phyloP scores from a whole-genome alignment of 2,113 vertebrate species.

The Shinisaurus crocodilurus region DNA sequence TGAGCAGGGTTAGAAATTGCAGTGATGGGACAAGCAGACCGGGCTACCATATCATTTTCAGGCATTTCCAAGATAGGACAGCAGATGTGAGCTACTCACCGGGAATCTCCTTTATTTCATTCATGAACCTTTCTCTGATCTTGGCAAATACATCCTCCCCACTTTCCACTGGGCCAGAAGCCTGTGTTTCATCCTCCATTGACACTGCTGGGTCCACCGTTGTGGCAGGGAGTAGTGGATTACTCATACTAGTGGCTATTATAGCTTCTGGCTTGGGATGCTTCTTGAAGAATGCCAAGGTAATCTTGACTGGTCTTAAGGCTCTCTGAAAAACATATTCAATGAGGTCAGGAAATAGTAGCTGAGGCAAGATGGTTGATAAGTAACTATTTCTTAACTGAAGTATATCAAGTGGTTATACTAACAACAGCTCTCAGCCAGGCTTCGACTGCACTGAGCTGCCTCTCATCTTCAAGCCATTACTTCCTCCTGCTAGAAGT shows the following conservation, averaged over 20 bases:
- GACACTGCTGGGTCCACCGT: slow-evolving; percentile 67
- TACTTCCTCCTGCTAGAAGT: too few species aligned
- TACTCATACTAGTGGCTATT: slow-evolving; percentile 36
- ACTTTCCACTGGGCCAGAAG: slow-evolving; percentile 67
- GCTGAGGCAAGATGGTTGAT: too few species aligned
- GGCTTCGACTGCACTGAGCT: too few species aligned
- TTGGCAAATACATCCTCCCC: slow-evolving; percentile 88
- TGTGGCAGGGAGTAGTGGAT: slow-evolving; percentile 10
- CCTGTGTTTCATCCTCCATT: slow-evolving; percentile 86
- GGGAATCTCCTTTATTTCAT: slow-evolving; percentile 92
- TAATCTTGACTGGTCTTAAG: slow-evolving; percentile 76
- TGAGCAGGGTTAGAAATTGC: neutral
- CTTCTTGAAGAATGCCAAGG: slow-evolving; percentile 87
- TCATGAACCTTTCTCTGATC: slow-evolving; percentile 93
- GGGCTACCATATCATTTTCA: neutral
- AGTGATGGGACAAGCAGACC: too few species aligned
- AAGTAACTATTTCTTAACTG: too few species aligned
- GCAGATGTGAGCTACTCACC: slow-evolving; percentile 78
- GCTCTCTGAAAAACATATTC: slow-evolving; percentile 47
- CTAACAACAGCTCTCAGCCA: too few species aligned
- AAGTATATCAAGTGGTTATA: too few species aligned
- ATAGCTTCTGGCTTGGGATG: slow-evolving; percentile 76
- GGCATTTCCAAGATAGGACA: neutral
- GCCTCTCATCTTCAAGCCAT: too few species aligned
- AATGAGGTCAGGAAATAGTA: too few species aligned